Evolutionary conservation across 2,113 vertebrate species (phyloP), one percentile per base, ranked within the genome.

Genomic region (Ciconia maguari): DNA sequence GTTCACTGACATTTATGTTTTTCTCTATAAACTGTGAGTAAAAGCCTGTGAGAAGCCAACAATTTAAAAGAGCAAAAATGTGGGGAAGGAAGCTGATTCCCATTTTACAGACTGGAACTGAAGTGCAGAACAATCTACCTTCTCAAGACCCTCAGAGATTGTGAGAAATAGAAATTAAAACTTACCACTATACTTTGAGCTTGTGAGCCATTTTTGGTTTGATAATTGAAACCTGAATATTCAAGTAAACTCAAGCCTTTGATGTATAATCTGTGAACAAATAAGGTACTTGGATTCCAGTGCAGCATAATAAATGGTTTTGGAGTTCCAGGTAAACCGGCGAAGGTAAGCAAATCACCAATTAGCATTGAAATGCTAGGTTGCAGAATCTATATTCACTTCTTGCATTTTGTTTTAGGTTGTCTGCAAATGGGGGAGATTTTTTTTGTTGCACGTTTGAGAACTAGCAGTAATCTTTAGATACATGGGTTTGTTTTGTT

Each of bases 181-280:
- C 17, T 51, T 68, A 27, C 1, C 0, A 0, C 46, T 77, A 3
- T 60, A 2, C n/a, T 58, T 68, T 1, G 8, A 76, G 48, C 54
- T 82, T 85, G 30, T 57, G 27, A 85, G 13, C 32, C 26, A 13
- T 78, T 80, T 91, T 86, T 91, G 4, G 6, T 51, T 70, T 85
- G 48, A 62, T 81, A 83, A 83, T n/a, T 81, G 54, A 83, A 92
- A 88, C 27, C 18, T 72, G 32, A 65, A 49, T 80, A 62, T 60
- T 80, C 2, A 4, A 55, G 22, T 68, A n/a, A 83, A 84, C 17
- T 82, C 32, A 79, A 89, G 29, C 21, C 13, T 80, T 80, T 86
- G 66, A 77, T 66, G 22, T 72, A 12, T 68, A 54, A 93, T 22
- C 34, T 74, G 60, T 51, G 75, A 69, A 86, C 13, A 72, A 76